These are phyloP conservation scores for Samia ricini DNA, from an alignment of 1,140 invertebrate species.

Conservation along the genomic window DNA sequence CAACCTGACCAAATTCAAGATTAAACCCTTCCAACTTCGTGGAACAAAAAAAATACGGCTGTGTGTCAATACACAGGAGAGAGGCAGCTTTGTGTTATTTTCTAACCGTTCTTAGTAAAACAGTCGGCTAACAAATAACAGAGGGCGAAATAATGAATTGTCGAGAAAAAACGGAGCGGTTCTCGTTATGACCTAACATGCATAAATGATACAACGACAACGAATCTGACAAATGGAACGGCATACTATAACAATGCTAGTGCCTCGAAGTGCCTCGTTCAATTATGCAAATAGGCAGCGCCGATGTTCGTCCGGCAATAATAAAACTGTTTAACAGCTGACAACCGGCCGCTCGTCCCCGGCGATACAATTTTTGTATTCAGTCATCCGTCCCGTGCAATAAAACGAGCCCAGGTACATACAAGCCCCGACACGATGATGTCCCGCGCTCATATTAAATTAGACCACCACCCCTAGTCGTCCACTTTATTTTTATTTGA, in stretches of 20 bases:
- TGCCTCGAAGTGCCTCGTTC: slow-evolving; percentile 73
- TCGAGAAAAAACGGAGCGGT: slow-evolving; percentile 61
- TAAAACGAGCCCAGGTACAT: slow-evolving; percentile 62
- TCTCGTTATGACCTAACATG: slow-evolving; percentile 71
- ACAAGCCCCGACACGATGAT: slow-evolving; percentile 57
- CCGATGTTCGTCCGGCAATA: slow-evolving; percentile 71
- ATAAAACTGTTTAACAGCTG: slow-evolving; percentile 76
- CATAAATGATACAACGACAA: slow-evolving; percentile 74
- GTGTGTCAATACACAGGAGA: slow-evolving; percentile 43
- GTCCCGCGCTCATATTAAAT: slow-evolving; percentile 70
- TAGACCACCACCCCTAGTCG: slow-evolving; percentile 64
- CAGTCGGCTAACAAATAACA: slow-evolving; percentile 33
- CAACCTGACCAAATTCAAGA: slow-evolving; percentile 55
- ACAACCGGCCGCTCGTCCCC: slow-evolving; percentile 50
- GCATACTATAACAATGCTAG: slow-evolving; percentile 75
- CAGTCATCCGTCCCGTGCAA: slow-evolving; percentile 54
- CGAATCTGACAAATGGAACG: slow-evolving; percentile 75
- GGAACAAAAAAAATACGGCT: slow-evolving; percentile 51
- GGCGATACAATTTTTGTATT: slow-evolving; percentile 55
- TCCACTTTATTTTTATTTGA: slow-evolving; percentile 73
- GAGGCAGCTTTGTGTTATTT: slow-evolving; percentile 44
- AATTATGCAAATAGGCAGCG: slow-evolving; percentile 75
- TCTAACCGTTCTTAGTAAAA: slow-evolving; percentile 46
- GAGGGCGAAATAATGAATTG: slow-evolving; percentile 71
- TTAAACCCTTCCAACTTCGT: slow-evolving; percentile 52